Percentiles rank a stretch among this genome's conserved stretches.
These are phyloP conservation scores for Drosophila littoralis DNA, from an alignment of 1,140 invertebrate genomes.

Conservation along the genomic window DNA sequence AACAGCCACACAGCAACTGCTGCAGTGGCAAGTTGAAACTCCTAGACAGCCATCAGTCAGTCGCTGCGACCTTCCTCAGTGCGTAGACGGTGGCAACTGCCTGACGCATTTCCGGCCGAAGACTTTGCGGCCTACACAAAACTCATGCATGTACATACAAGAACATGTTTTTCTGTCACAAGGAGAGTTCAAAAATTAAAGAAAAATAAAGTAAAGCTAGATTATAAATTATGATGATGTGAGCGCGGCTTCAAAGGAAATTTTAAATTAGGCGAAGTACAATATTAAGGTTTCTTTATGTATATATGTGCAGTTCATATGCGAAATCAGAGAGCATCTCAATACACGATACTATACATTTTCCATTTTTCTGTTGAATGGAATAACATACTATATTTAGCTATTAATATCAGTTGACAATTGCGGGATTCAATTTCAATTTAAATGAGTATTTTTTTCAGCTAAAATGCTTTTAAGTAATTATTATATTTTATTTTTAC, in stretches of 20 bases:
- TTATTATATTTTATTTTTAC: too few relatives aligned
- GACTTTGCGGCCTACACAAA: slow-evolving; percentile 11
- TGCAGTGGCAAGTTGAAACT: too few relatives aligned
- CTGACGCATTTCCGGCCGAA: slow-evolving; percentile 37
- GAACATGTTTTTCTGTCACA: slow-evolving; percentile 15
- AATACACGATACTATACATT: background rate
- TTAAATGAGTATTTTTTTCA: too few relatives aligned
- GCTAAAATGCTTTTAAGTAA: too few relatives aligned
- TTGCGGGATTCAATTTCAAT: too few relatives aligned
- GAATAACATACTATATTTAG: background rate
- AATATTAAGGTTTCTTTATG: slow-evolving; percentile 2
- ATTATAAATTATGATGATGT: slow-evolving; percentile 65
- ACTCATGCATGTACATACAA: background rate
- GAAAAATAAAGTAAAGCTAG: slow-evolving; percentile 24
- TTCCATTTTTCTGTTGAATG: background rate
- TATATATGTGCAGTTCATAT: background rate
- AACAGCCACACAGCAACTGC: slow-evolving; percentile 11
- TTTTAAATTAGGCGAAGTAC: slow-evolving; percentile 44
- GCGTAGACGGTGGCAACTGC: slow-evolving; percentile 28
- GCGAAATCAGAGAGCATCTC: background rate
- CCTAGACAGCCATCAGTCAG: slow-evolving; percentile 19
- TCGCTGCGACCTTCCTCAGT: slow-evolving; percentile 27
- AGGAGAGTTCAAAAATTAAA: slow-evolving; percentile 32
- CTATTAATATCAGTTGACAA: too few relatives aligned
- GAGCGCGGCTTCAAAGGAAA: slow-evolving; percentile 53